A percentile compares a stretch with the other conserved stretches of the same genome.
Conservation (phyloP, 2,888 invertebrate genomes). For the Apotomis turbidana region DNA sequence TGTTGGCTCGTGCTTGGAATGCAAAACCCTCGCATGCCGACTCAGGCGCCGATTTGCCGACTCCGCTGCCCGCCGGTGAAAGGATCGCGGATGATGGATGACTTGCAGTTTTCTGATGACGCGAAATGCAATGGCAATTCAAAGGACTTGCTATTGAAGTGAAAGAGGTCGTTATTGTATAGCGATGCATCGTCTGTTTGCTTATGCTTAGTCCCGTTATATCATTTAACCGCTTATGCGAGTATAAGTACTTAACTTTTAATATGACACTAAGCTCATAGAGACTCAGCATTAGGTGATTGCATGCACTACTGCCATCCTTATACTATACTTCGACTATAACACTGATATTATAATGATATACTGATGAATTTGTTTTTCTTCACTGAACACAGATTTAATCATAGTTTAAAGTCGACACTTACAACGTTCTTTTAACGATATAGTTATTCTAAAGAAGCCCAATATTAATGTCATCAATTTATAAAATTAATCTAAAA, state of each 20-base stretch:
- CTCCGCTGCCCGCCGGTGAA: not conserved
- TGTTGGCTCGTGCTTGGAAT: not conserved
- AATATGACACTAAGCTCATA: too few relatives aligned
- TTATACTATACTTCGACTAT: too few relatives aligned
- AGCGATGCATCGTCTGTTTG: too few relatives aligned
- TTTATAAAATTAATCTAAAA: slow-evolving; percentile 57
- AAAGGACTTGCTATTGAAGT: not conserved
- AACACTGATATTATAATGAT: too few relatives aligned
- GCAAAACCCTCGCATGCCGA: not conserved
- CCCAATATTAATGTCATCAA: slow-evolving; percentile 57
- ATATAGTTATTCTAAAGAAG: slow-evolving; percentile 39
- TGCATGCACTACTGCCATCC: too few relatives aligned
- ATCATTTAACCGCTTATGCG: too few relatives aligned
- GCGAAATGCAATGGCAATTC: not conserved
- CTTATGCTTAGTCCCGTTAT: too few relatives aligned
- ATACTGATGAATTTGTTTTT: too few relatives aligned
- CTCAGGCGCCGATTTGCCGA: not conserved
- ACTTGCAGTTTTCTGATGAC: not conserved
- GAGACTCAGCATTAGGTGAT: too few relatives aligned
- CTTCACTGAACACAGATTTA: too few relatives aligned
- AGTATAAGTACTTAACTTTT: too few relatives aligned
- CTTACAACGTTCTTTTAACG: not conserved
- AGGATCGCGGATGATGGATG: not conserved
- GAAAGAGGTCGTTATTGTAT: not conserved
- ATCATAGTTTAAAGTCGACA: not conserved